Evolutionary conservation across 2,888 invertebrate species (phyloP), one percentile per base, ranked within the genome.

Genomic region (Beris chalybata): DNA sequence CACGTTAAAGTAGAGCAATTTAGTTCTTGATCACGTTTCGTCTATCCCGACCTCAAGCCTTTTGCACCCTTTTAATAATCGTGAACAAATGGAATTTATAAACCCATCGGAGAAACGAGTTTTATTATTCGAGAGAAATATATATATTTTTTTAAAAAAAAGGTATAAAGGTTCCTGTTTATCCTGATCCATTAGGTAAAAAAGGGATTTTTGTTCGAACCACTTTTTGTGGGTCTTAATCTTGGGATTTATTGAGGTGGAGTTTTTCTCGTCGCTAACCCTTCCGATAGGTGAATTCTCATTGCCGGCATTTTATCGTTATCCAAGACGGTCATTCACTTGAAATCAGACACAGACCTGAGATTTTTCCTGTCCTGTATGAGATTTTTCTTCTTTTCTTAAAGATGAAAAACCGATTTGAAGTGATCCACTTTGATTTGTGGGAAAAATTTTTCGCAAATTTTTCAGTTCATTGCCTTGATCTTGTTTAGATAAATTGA

Each of bases 141-240:
- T 38, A 61, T 22, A 22, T 22, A 22, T 22, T 1, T 2, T 22
- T 22, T 58, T 66, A 50, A 61, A 54, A 61, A 54, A 64, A 58
- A 66, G 54, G 57, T 63, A 58, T 32, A 59, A 13, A 59, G 52
- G 68, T 66, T 68, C 69, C 69, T 66, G 69, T 69, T 69, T 67
- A 66, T 69, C 69, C 69, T 64, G 69, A 69, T 68, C 66, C 64
- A 32, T 50, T 48, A 31, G 15, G 38, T 22, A 58, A 58, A 43
- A 56, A 58, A 47, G n/a, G 5, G 50, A 15, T 38, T 50, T 38
- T 50, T 38, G 43, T 56, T 15, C 43, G 56, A 61, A 52, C 45
- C 4, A 61, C 50, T 66, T 66, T 64, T 67, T 66, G 66, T 65
- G 69, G 66, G 66, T 69, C 66, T 66, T 69, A 69, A 69, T 69